These are phyloP conservation scores for Cavia aperea DNA, from an alignment of 2,113 vertebrate species.

Conservation along the genomic window DNA sequence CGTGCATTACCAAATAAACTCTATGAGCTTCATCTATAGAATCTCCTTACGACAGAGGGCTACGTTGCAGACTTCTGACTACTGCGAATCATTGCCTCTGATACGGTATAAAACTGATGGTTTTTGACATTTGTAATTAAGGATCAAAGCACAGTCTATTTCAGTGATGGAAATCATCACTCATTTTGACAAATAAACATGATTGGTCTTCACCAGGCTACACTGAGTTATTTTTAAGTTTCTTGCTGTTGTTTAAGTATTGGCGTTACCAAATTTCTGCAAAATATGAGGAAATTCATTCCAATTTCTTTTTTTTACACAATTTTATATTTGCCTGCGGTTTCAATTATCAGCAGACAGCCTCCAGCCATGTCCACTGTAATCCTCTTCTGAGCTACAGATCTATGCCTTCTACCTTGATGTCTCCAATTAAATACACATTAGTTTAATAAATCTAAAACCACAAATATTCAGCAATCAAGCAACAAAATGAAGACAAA, in stretches of 20 bases:
- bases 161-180: not conserved
- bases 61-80: not conserved
- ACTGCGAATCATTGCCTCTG: not conserved
- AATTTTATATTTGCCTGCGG: not conserved
- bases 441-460: not conserved
- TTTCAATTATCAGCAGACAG: not conserved
- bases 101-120: not conserved
- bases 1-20: not conserved
- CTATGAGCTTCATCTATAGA: not conserved
- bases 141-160: not conserved
- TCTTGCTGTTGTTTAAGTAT: not conserved
- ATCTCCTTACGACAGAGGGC: not conserved
- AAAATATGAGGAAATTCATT: not conserved
- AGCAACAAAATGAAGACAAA: not conserved
- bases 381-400: not conserved
- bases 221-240: not conserved
- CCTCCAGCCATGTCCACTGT: not conserved
- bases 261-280: not conserved
- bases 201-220: not conserved
- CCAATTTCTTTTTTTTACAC: not conserved
- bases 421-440: not conserved
- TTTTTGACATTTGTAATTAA: not conserved
- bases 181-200: not conserved
- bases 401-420: not conserved
- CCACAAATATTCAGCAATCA: not conserved